Percentiles rank a stretch among this genome's conserved stretches.
Evolutionary conservation across 2,888 invertebrate genomes (phyloP).

Genomic region (Erebia epiphron): DNA sequence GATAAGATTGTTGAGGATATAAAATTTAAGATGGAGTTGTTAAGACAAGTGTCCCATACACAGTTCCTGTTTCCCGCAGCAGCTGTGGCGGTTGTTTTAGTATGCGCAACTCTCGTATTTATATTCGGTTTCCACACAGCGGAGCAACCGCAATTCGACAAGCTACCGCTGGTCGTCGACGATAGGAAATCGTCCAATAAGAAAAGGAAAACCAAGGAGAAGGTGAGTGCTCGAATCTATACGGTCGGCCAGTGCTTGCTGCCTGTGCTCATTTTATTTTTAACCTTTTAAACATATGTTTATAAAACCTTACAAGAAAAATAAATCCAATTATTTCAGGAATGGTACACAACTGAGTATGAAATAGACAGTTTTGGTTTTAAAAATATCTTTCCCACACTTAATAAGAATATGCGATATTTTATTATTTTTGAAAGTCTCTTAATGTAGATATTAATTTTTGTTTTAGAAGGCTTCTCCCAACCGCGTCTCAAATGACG

Average conservation of each 20-base stretch:
- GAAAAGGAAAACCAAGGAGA: conserved; percentile 88
- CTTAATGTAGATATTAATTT: no score
- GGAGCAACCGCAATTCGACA: conserved; percentile 91
- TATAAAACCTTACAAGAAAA: conserved; percentile 24
- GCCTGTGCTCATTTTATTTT: conserved; percentile 75
- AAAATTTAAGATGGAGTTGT: conserved; percentile 81
- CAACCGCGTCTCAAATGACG: conserved; percentile 83
- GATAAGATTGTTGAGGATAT: conserved; percentile 59
- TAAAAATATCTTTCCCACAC: neutral
- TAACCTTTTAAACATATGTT: conserved; percentile 75
- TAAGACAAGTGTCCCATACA: conserved; percentile 82
- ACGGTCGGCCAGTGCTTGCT: conserved; percentile 19
- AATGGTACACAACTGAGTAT: neutral
- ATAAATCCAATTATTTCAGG: conserved; percentile 10
- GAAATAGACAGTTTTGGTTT: neutral
- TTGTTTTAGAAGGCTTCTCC: conserved; percentile 81
- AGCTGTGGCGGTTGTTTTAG: conserved; percentile 85
- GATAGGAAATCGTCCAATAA: conserved; percentile 87
- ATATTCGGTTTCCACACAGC: conserved; percentile 91
- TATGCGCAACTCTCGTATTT: conserved; percentile 89
- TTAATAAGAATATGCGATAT: neutral
- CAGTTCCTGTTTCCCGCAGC: conserved; percentile 82
- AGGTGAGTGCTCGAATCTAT: conserved; percentile 74
- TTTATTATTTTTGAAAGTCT: no score
- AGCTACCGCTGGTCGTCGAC: conserved; percentile 84